Conservation (phyloP, 2,888 invertebrate species). For the Nebria salina region DNA sequence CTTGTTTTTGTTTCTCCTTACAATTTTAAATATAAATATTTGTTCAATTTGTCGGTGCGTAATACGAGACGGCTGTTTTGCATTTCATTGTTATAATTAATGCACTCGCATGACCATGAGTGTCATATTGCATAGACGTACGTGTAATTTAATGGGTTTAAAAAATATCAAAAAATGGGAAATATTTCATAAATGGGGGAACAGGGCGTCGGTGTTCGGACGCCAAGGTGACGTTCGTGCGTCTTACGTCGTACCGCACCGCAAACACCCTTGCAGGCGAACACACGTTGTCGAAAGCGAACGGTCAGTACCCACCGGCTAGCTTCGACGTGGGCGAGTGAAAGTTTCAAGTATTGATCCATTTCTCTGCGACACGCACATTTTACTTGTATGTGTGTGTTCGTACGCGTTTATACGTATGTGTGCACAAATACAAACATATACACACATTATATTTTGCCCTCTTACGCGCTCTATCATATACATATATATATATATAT, state of each 20-base stretch:
- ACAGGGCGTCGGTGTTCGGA: conserved; percentile 1
- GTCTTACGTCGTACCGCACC: not conserved
- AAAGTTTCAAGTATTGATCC: conserved; percentile 35
- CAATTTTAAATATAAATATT: too few relatives aligned
- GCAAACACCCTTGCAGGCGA: not conserved
- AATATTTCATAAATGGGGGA: not conserved
- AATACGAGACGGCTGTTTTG: too few relatives aligned
- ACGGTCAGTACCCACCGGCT: conserved; percentile 21
- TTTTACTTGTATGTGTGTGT: not conserved
- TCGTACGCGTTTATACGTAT: not conserved
- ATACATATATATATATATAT: too few relatives aligned
- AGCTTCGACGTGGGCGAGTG: conserved; percentile 10
- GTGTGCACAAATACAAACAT: not conserved
- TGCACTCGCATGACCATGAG: too few relatives aligned
- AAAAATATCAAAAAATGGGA: not conserved
- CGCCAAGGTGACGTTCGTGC: conserved; percentile 13
- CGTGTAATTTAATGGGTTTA: too few relatives aligned
- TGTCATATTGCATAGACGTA: too few relatives aligned
- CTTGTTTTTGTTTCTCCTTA: too few relatives aligned
- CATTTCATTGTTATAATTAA: too few relatives aligned
- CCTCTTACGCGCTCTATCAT: not conserved
- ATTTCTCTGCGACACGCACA: conserved; percentile 33
- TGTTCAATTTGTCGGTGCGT: too few relatives aligned
- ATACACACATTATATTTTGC: not conserved
- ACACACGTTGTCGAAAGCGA: conserved; percentile 29